These are phyloP conservation scores for Nematostella vectensis DNA, from an alignment of 92 coral and sea anemone genomes.

Conservation along the genomic window DNA sequence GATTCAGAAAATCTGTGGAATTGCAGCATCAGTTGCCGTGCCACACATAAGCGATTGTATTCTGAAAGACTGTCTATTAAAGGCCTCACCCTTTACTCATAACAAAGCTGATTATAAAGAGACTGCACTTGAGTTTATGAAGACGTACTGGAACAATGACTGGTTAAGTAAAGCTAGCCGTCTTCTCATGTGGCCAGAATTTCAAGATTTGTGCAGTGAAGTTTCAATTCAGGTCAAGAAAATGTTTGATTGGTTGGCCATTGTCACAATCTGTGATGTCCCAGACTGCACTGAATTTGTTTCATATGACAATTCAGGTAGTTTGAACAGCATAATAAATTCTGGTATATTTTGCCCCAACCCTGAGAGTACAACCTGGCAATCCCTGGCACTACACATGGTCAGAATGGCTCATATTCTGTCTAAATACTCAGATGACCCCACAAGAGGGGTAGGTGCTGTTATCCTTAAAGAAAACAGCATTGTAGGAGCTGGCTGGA, in stretches of 20 bases:
- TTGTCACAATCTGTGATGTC: conserved; percentile 40
- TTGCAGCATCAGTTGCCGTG: conserved; percentile 60
- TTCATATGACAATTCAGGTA: conserved; percentile 9
- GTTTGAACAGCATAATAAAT: neutral
- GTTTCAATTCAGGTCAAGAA: neutral
- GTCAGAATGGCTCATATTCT: conserved; percentile 64
- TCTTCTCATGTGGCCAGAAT: conserved; percentile 55
- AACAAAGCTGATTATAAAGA: conserved; percentile 17
- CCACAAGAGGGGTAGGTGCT: conserved; percentile 79
- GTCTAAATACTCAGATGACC: conserved; percentile 70
- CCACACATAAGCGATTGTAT: conserved; percentile 36
- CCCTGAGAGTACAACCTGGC: conserved; percentile 38
- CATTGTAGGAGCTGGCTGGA: conserved; percentile 78
- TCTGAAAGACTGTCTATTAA: conserved; percentile 13
- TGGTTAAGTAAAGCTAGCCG: conserved; percentile 28
- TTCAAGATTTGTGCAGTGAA: conserved; percentile 4
- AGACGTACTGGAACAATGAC: conserved; percentile 32
- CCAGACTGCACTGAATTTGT: conserved; percentile 35
- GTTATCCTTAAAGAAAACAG: conserved; percentile 44
- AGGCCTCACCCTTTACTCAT: conserved; percentile 34
- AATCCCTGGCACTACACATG: conserved; percentile 59
- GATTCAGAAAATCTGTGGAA: conserved; percentile 38
- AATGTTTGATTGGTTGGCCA: conserved; percentile 48
- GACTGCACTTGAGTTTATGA: conserved; percentile 6
- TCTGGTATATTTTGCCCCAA: conserved; percentile 8